A percentile compares a stretch with the other conserved stretches of the same genome.
Conservation (phyloP, 1,140 invertebrate species). For the Scylla paramamosain region DNA sequence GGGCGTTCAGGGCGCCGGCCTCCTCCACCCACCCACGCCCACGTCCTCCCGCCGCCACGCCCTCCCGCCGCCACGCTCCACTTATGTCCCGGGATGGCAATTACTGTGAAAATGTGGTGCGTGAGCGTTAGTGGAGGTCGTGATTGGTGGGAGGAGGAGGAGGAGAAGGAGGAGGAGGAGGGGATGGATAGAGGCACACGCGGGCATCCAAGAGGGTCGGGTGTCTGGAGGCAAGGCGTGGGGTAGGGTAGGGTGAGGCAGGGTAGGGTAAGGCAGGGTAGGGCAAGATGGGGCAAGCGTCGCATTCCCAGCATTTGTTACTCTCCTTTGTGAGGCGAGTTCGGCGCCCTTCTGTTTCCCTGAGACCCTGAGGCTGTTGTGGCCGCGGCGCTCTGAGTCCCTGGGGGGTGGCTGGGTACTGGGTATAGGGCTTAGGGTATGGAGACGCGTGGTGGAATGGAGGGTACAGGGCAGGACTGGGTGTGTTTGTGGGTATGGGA, state of each 20-base stretch:
- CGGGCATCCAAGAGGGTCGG: not conserved
- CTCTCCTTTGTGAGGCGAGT: not conserved
- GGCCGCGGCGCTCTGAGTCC: not conserved
- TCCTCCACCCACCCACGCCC: not conserved
- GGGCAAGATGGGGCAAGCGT: not conserved
- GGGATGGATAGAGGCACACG: not conserved
- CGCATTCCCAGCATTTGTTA: slow-evolving; percentile 22
- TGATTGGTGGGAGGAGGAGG: not conserved
- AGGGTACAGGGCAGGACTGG: too few species aligned
- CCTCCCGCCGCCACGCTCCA: not conserved
- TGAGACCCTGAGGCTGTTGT: not conserved
- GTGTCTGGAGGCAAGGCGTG: not conserved
- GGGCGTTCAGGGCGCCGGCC: not conserved
- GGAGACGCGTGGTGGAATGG: too few species aligned
- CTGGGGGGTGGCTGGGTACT: not conserved
- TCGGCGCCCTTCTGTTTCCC: not conserved
- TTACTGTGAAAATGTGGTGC: not conserved
- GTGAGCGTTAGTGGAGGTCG: not conserved
- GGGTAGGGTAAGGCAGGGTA: not conserved
- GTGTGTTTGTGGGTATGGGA: not conserved
- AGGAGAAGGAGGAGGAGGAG: not conserved
- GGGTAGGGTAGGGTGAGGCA: not conserved
- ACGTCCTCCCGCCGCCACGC: not conserved
- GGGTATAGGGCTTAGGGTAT: too few species aligned
- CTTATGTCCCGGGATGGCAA: not conserved